Conservation (phyloP, 2,797 vertebrate genomes). For the Mus caroli region DNA sequence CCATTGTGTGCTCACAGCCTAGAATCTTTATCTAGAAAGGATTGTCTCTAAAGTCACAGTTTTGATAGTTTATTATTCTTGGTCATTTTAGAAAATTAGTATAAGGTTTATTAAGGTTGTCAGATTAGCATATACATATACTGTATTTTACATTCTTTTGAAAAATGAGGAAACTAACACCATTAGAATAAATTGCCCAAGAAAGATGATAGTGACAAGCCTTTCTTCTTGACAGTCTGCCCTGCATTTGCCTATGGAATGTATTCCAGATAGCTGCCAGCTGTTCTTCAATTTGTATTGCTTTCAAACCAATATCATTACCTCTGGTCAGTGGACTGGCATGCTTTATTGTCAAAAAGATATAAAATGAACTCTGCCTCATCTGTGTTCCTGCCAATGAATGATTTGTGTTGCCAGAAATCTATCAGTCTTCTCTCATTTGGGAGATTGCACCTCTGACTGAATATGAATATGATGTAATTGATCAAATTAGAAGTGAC, state of each 20-base stretch:
- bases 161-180: background rate
- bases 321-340: background rate
- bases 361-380: background rate
- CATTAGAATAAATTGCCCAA: background rate
- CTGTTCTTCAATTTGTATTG: background rate
- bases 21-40: background rate
- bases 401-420: slow-evolving; percentile 54
- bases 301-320: background rate
- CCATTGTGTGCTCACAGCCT: background rate
- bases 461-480: slow-evolving; percentile 39
- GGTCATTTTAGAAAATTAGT: slow-evolving; percentile 44
- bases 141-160: background rate
- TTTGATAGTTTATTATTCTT: slow-evolving; percentile 52
- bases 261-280: background rate
- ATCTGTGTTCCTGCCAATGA: slow-evolving; percentile 21
- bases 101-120: slow-evolving; percentile 52
- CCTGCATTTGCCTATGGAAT: background rate
- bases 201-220: background rate
- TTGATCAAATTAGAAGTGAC: slow-evolving; percentile 39
- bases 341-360: slow-evolving; percentile 55
- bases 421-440: slow-evolving; percentile 54
- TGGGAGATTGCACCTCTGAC: slow-evolving; percentile 45
- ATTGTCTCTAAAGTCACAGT: background rate
- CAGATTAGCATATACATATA: background rate
- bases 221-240: background rate